Conservation (phyloP, 2,888 invertebrate genomes). For the Cotesia congregata region DNA sequence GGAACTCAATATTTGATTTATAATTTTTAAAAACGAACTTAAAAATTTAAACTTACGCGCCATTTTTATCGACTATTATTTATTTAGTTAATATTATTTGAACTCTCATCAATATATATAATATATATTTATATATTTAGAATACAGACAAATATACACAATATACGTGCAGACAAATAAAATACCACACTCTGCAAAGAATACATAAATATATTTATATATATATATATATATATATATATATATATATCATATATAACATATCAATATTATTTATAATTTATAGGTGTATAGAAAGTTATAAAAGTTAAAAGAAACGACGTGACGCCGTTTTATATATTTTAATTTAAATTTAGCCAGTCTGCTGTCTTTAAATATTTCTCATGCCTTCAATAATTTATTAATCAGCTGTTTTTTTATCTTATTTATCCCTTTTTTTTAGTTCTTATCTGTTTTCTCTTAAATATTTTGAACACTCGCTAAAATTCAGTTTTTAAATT, state of each 20-base stretch:
- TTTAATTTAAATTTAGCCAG: constrained; percentile 18
- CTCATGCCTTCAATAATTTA: constrained; percentile 27
- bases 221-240: constrained; percentile 36
- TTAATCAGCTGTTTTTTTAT: constrained; percentile 29
- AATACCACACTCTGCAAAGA: background rate
- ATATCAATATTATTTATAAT: background rate
- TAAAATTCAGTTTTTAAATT: constrained; percentile 10
- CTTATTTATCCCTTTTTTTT: constrained; percentile 16
- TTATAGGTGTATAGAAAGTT: constrained; percentile 59
- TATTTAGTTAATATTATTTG: constrained; percentile 16
- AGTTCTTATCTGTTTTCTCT: background rate
- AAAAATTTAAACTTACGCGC: background rate
- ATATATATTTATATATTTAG: background rate
- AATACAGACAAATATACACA: constrained; percentile 14
- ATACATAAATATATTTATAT: constrained; percentile 17
- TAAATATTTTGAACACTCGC: constrained; percentile 23
- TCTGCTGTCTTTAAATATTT: constrained; percentile 20
- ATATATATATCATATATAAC: constrained; percentile 30
- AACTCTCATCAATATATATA: constrained; percentile 11
- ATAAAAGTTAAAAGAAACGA: constrained; percentile 62
- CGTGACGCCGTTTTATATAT: constrained; percentile 39
- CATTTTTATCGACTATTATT: background rate
- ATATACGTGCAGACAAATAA: background rate
- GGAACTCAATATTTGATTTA: background rate
- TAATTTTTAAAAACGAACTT: background rate